Base-by-base conservation (phyloP, 2,113 vertebrate species). In the Clarias gariepinus region DNA sequence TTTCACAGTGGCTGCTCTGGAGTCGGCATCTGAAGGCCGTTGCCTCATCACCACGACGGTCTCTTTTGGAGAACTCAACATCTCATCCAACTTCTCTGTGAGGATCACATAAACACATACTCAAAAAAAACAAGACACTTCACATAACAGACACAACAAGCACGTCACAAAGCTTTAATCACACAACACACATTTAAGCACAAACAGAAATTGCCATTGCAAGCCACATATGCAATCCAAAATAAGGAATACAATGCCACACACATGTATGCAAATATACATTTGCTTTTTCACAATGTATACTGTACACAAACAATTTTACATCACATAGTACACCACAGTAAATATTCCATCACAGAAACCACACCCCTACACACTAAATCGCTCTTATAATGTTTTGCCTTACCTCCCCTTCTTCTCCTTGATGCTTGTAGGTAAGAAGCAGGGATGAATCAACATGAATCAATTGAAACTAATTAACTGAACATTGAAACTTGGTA, bases 341-440 rank as follows among this genome's bases (percentile, higher is more conserved):
- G 23, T 60, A 61, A 52, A 83, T 55, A 89, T 79, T 82, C 53
- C 58, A 76, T 23, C 77, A 79, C n/a, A 69, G 57, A 71, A 74
- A 36, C 19, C n/a, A 66, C 47, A 47, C 52, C 41, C 60, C 82
- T 78, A 13, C 86, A 87, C 78, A 66, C 78, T 57, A 25, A 87
- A 78, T 86, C 41, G n/a, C 69, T 82, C 66, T 64, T 13, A 58
- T 88, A 82, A 83, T 84, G 69, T 77, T 81, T 77, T 64, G 4
- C 97, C 97, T 98, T 96, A 99, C 98, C 98, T 92, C 95, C 97
- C 94, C 98, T 97, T 87, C 97, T 96, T 96, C 98, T 98, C 96
- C 98, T 96, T 91, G 96, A 97, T 93, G 96, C 96, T 96, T 96
- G 95, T 92, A 95, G 91, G 91, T 82, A 91, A 90, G 84, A 90